These are phyloP conservation scores for Anguilla marmorata DNA, from an alignment of 2,797 vertebrate species.

Conservation along the genomic window DNA sequence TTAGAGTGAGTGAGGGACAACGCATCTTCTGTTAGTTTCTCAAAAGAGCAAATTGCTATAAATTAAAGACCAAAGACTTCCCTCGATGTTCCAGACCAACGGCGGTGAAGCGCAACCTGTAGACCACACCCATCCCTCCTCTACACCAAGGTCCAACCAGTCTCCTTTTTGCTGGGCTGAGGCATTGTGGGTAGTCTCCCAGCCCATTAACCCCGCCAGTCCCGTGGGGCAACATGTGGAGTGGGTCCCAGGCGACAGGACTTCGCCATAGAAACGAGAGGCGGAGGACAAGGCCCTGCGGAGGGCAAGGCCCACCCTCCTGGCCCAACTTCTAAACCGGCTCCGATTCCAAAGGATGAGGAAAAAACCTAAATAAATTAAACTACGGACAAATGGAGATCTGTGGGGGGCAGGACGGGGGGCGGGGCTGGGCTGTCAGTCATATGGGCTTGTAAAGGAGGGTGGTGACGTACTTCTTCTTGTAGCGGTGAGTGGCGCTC, in stretches of 20 bases:
- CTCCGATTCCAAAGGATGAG: conserved; percentile 27
- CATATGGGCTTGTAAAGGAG: conserved; percentile 93
- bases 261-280: background rate
- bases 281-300: background rate
- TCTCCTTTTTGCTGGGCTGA: no score
- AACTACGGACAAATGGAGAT: background rate
- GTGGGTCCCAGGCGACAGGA: background rate
- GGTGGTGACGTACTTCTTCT: conserved; percentile 97
- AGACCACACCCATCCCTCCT: no score
- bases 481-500: conserved; percentile 92
- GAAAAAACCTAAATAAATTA: conserved; percentile 33
- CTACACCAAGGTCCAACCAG: no score
- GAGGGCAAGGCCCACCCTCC: no score
- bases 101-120: background rate
- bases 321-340: background rate
- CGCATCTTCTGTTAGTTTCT: background rate
- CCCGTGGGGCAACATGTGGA: no score
- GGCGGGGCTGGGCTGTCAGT: conserved; percentile 42
- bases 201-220: no score
- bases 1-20: background rate
- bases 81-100: background rate
- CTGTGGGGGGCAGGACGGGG: background rate
- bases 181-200: no score
- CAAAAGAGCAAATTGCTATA: background rate
- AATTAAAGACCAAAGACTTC: background rate